These are phyloP conservation scores for Psittacula cyanocephala DNA, from an alignment of 2,113 vertebrate species.

Conservation along the genomic window DNA sequence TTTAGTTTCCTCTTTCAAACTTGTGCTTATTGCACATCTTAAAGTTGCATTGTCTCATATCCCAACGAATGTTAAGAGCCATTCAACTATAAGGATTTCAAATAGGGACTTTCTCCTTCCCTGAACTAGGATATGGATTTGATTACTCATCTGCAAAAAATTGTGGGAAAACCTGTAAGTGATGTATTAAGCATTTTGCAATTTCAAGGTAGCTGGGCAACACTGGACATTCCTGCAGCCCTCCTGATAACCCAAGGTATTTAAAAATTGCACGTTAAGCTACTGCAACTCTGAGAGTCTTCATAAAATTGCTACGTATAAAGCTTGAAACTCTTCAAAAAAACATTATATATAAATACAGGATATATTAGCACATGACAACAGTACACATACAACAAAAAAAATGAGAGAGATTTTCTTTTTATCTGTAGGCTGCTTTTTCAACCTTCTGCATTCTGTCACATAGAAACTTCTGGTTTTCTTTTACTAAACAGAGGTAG, in stretches of 20 bases:
- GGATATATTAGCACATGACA: not conserved
- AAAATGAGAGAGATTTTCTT: not conserved
- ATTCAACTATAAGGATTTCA: not conserved
- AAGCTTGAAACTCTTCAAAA: not conserved
- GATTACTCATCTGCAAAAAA: not conserved
- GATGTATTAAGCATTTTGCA: not conserved
- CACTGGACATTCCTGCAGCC: not conserved
- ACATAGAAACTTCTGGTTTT: not conserved
- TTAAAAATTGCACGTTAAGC: not conserved
- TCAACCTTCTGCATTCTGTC: not conserved
- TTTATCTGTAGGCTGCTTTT: not conserved
- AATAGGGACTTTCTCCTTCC: not conserved
- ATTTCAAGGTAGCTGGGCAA: not conserved
- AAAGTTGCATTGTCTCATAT: not conserved
- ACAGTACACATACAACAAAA: not conserved
- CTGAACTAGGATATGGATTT: not conserved
- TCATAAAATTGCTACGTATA: not conserved
- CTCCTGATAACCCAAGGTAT: not conserved
- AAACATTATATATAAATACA: not conserved
- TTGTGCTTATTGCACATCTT: not conserved
- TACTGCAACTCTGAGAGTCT: not conserved
- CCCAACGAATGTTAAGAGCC: fast-evolving
- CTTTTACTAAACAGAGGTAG: not conserved
- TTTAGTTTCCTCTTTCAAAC: not conserved
- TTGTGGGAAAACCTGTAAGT: not conserved